Conservation (phyloP, 1,140 invertebrate genomes). For the Drosophila navojoa region DNA sequence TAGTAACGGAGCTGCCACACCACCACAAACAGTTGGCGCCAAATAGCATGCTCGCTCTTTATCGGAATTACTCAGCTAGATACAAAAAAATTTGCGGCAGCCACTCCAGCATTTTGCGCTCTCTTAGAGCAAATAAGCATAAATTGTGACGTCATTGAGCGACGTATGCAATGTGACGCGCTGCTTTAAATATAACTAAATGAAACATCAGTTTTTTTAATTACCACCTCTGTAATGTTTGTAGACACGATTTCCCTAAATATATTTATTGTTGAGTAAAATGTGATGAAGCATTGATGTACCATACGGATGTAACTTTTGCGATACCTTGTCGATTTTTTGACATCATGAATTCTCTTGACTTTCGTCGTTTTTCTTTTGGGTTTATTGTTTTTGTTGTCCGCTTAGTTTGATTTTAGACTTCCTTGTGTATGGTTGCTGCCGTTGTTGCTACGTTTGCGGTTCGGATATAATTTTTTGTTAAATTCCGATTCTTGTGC, state of each 20-base stretch:
- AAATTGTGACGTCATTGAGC: slow-evolving; percentile 23
- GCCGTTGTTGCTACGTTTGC: slow-evolving; percentile 41
- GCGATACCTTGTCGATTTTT: slow-evolving; percentile 25
- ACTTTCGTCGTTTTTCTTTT: slow-evolving; percentile 35
- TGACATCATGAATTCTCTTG: slow-evolving; percentile 18
- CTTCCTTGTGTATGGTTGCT: slow-evolving; percentile 48
- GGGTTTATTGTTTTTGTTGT: slow-evolving; percentile 42
- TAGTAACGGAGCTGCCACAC: slow-evolving; percentile 25
- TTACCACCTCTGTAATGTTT: not conserved
- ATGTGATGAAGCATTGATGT: not conserved
- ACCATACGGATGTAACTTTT: not conserved
- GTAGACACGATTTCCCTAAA: not conserved
- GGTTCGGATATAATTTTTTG: slow-evolving; percentile 49
- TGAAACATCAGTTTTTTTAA: not conserved
- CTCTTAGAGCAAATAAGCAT: slow-evolving; percentile 2
- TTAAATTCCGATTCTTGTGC: slow-evolving; percentile 41
- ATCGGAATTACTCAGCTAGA: not conserved
- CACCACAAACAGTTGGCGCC: slow-evolving; percentile 11
- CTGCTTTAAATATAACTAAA: not conserved
- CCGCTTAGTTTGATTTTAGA: slow-evolving; percentile 49
- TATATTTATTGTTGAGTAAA: not conserved
- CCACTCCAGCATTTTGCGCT: not conserved
- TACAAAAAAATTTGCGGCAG: not conserved
- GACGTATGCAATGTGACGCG: not conserved
- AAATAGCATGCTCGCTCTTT: slow-evolving; percentile 5